A percentile compares a stretch with the other conserved stretches of the same genome.
Conservation (phyloP, 2,113 vertebrate genomes). For the Bungarus multicinctus region DNA sequence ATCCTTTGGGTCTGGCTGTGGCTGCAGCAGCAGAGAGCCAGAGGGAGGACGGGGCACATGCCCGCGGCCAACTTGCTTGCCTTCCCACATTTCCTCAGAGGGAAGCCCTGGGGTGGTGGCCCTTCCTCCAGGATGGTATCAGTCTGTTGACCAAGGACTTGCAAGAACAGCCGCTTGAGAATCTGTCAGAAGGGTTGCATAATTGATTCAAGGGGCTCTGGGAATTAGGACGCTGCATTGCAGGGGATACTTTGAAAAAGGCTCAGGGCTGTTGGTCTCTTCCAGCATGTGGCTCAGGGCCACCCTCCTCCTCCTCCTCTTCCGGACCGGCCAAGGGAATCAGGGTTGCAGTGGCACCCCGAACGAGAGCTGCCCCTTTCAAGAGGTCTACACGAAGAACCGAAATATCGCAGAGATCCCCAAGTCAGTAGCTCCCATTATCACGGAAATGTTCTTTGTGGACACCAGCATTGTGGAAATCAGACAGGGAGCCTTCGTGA, state of each 20-base stretch:
- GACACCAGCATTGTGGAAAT: constrained; percentile 65
- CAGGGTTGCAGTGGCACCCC: constrained; percentile 31
- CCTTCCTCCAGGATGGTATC: background rate
- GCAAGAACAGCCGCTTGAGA: background rate
- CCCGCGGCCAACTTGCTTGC: too few species aligned
- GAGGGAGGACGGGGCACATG: background rate
- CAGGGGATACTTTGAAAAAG: too few species aligned
- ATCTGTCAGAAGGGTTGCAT: background rate
- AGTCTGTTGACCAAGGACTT: background rate
- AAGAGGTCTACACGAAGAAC: constrained; percentile 55
- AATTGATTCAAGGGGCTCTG: background rate
- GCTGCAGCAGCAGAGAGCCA: background rate
- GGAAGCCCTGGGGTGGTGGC: background rate
- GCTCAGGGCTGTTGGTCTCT: background rate
- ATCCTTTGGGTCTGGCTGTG: background rate
- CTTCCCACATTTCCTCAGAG: background rate
- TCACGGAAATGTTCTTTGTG: constrained; percentile 72
- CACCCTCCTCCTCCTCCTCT: constrained; percentile 9
- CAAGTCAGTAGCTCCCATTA: constrained; percentile 38
- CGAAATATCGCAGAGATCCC: constrained; percentile 65
- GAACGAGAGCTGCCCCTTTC: constrained; percentile 36
- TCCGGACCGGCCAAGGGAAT: background rate
- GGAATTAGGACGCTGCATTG: background rate
- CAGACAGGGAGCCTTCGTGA: constrained; percentile 65
- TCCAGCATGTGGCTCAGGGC: background rate